Evolutionary conservation across 2,113 vertebrate species (phyloP).

Genomic region (Chaetodon auriga): DNA sequence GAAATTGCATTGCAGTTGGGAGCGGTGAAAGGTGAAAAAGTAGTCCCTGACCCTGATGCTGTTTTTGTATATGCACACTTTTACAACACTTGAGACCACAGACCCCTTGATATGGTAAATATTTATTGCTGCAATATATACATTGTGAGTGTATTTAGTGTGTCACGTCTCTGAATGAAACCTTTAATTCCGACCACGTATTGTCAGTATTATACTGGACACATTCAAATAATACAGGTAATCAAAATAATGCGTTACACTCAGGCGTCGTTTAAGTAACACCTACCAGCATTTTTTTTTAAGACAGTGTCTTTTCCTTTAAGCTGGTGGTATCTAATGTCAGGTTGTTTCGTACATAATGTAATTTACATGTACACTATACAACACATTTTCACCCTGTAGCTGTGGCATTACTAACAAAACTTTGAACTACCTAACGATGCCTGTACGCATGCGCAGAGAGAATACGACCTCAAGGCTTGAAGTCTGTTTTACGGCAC

Average conservation of each 20-base stretch:
- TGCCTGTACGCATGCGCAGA: constrained; percentile 31
- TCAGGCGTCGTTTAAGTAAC: not conserved
- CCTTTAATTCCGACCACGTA: not conserved
- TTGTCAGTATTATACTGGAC: no score
- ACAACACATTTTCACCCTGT: not conserved
- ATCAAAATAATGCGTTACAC: not conserved
- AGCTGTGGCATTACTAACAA: not conserved
- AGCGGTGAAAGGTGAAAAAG: not conserved
- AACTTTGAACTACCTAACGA: not conserved
- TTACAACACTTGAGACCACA: no score
- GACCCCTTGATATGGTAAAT: no score
- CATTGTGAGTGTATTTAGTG: not conserved
- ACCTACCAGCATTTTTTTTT: not conserved
- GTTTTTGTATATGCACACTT: not conserved
- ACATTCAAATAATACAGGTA: not conserved
- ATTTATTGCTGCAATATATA: not conserved
- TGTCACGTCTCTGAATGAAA: not conserved
- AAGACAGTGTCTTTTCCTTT: no score
- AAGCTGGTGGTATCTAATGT: not conserved
- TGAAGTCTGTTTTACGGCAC: constrained; percentile 10
- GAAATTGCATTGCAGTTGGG: not conserved
- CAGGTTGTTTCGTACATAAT: no score
- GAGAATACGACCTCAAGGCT: not conserved
- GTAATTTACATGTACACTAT: fast-evolving
- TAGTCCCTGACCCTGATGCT: not conserved